Conservation (phyloP, 2,113 vertebrate genomes). For the Pelusios castaneus region DNA sequence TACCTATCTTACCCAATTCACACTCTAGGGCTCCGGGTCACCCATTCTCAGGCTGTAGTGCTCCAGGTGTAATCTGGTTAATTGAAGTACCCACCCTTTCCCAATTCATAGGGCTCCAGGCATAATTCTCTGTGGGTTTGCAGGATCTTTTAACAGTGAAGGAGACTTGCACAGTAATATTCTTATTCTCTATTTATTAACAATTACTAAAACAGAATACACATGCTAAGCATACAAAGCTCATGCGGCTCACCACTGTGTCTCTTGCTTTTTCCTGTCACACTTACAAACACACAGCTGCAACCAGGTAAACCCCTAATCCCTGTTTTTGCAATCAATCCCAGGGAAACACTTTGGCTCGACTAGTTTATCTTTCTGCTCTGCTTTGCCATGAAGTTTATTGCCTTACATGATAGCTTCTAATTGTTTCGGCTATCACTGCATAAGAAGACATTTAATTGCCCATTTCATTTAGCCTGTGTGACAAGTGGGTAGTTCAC, state of each 20-base stretch:
- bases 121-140: too few species aligned
- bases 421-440: not conserved
- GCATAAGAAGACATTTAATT: not conserved
- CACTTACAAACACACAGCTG: not conserved
- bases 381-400: not conserved
- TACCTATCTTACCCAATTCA: too few species aligned
- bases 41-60: too few species aligned
- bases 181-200: too few species aligned
- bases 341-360: not conserved
- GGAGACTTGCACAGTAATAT: too few species aligned
- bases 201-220: too few species aligned
- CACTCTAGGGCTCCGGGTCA: too few species aligned
- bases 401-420: not conserved
- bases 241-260: not conserved
- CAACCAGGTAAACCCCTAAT: not conserved
- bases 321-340: not conserved
- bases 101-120: too few species aligned
- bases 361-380: not conserved
- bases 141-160: too few species aligned
- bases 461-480: not conserved
- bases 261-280: not conserved
- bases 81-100: too few species aligned
- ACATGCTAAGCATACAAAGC: not conserved
- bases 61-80: too few species aligned
- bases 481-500: not conserved